phyloP scores from a whole-genome alignment of 1,140 invertebrate species.

The Aphaenogaster ashmeadi region DNA sequence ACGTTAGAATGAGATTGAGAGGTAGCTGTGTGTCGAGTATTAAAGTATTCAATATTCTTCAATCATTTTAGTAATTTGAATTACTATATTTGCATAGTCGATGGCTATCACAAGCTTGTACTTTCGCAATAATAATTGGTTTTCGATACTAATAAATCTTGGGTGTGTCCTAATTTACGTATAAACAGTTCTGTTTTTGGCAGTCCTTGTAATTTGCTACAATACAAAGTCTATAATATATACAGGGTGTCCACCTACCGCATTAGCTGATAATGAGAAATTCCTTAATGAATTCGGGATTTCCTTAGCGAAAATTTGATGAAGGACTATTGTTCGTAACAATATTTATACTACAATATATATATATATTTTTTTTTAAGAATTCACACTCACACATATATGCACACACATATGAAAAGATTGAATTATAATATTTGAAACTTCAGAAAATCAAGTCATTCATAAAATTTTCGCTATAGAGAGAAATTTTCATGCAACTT shows the following conservation, averaged over 20 bases:
- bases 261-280: conserved; percentile 60
- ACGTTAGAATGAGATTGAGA: conserved; percentile 66
- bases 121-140: conserved; percentile 33
- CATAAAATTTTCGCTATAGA: conserved; percentile 46
- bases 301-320: conserved; percentile 50
- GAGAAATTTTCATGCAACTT: conserved; percentile 52
- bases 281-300: conserved; percentile 50
- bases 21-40: conserved; percentile 5
- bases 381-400: neutral
- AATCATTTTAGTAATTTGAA: conserved; percentile 19
- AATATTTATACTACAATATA: conserved; percentile 22
- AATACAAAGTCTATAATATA: conserved; percentile 43
- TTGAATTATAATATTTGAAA: conserved; percentile 23
- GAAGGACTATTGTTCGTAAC: neutral
- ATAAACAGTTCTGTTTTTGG: conserved; percentile 72
- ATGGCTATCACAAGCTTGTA: neutral
- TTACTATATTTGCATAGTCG: neutral
- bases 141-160: conserved; percentile 1
- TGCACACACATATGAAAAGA: neutral
- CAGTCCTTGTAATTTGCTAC: conserved; percentile 65
- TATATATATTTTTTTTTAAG: neutral
- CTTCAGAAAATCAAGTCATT: neutral
- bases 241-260: conserved; percentile 51
- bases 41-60: conserved; percentile 29
- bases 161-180: neutral